Evolutionary conservation across 2,888 invertebrate genomes (phyloP), one percentile per base, ranked within the genome.

Genomic region (Eremobia ochroleuca): DNA sequence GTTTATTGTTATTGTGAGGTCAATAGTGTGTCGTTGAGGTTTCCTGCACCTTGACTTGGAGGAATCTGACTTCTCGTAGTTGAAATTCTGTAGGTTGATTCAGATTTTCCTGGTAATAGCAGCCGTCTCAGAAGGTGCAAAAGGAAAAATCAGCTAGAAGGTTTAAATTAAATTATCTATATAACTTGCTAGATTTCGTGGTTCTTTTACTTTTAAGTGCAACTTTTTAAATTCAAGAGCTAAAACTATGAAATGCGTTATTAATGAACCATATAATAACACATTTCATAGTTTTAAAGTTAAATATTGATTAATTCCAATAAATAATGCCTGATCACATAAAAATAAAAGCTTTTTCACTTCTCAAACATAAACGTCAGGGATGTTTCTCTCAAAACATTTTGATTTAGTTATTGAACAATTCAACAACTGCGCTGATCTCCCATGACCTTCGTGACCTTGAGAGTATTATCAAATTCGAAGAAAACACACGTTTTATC

Each of bases 401-500:
- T 70, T 73, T 37, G 66, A 55, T 67, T 40, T 74, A 80, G 58
- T 67, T 9, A 34, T 61, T 49, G 58, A 78, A 62, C 31, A 49
- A 2, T 18, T 73, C 40, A 46, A 40, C n/a, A 64, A 58, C 9
- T 25, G 25, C 11, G n/a, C 6, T 58, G 73, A 73, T 73, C 65
- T 55, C 8, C n/a, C 31, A 21, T 69, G 76, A 80, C 65, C 76
- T 76, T 49, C 31, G 21, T 21, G 4, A 55, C 82, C 31, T 66
- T 70, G 55, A 55, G 6, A 1, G 3, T 46, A 34, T 49, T 66
- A 37, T 61, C 37, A 76, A 81, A 70, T 52, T 70, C 31, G 37
- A 55, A 81, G 69, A 81, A 76, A 81, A 81, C 31, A 81, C 37
- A n/a, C 15, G 52, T 61, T 81, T 81, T 81, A 76, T 55, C 55